phyloP scores from a whole-genome alignment of 2,888 invertebrate species.

The Lydus trimaculatus region DNA sequence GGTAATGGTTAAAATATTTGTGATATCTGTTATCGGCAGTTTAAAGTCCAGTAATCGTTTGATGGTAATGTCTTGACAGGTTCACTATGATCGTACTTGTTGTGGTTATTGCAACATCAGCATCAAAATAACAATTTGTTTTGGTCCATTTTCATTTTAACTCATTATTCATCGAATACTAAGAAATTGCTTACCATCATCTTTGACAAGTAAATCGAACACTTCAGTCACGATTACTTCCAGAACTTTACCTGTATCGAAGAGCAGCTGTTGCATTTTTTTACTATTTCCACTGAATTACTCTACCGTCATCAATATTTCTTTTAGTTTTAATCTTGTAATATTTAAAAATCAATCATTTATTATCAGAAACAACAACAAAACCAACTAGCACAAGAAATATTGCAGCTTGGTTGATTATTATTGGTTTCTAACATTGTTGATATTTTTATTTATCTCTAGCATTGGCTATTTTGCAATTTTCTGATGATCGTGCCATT shows the following conservation, averaged over 20 bases:
- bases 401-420: neutral
- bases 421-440: slow-evolving; percentile 1
- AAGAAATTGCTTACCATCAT: neutral
- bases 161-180: neutral
- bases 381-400: neutral
- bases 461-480: slow-evolving; percentile 11
- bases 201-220: neutral
- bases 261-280: neutral
- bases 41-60: slow-evolving; percentile 23
- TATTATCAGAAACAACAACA: neutral
- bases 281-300: neutral
- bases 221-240: slow-evolving; percentile 3
- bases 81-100: neutral
- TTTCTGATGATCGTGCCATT: slow-evolving; percentile 39
- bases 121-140: neutral
- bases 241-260: neutral
- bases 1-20: slow-evolving; percentile 17
- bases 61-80: slow-evolving; percentile 22
- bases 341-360: neutral
- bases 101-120: neutral
- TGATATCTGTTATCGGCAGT: slow-evolving; percentile 17
- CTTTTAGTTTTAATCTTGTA: neutral
- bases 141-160: neutral
- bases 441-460: slow-evolving; percentile 5
- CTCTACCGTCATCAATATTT: neutral